Base-by-base conservation (phyloP, 2,113 vertebrate species). In the Otocyon megalotis region DNA sequence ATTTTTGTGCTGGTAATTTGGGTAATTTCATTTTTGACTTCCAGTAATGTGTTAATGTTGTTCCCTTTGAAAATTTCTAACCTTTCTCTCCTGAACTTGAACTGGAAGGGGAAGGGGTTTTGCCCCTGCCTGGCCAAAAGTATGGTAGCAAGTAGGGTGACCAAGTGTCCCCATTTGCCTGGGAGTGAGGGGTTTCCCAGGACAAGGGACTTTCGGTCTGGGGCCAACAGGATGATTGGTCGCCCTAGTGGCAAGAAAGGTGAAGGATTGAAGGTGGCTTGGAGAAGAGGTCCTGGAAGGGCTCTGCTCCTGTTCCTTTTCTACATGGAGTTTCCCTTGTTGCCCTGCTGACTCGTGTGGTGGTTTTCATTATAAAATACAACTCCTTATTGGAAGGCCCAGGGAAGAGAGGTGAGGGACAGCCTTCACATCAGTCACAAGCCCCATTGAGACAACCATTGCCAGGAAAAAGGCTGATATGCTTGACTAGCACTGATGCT, bases 401-500 rank as follows among this genome's bases (percentile, higher is more conserved):
- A 9, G 15, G 12, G 76, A 48, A 58, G 50, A 65, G 53, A 48
- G 82, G 54, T 0, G 28, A 77, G 37, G 67, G 67, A 35, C 83
- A 14, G 24, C n/a, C 76, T 93, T 71, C 15, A n/a, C 5, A n/a
- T 20, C 22, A 26, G 74, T 58, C 72, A 76, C 35, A 53, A 76
- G 71, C 74, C 87, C 97, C 86, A 84, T 4, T 35, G 60, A 97
- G 50, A 74, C 32, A 74, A 24, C 63, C 13, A n/a, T 35, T 97
- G 97, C 97, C 95, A 93, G 97, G 87, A 98, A 97, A 97, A 84
- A 88, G 32, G 43, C 80, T 56, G 95, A 97, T 90, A 93, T 93
- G 96, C 95, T 97, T 97, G 93, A 88, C 81, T 96, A 95, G 96
- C 96, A 93, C 76, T 95, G 84, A 94, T 53, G 58, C 93, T 97